A percentile compares a stretch with the other conserved stretches of the same genome.
phyloP scores from a whole-genome alignment of 2,113 vertebrate species.

The Rhipidura dahli region DNA sequence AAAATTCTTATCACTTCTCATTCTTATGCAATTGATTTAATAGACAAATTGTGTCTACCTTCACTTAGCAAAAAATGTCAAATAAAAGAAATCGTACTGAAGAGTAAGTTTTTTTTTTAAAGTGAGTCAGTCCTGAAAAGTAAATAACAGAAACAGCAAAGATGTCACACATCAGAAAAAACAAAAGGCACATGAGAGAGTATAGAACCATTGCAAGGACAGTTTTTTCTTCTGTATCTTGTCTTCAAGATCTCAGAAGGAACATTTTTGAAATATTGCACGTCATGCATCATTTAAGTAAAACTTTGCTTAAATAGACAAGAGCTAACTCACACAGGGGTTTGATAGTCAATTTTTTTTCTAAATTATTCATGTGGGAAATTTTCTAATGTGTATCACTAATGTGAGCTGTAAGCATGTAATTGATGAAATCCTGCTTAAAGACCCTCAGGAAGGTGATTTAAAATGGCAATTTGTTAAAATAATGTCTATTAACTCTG shows the following conservation, averaged over 20 bases:
- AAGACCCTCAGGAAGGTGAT: conserved; percentile 63
- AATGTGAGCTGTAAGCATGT: conserved; percentile 66
- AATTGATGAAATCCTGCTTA: conserved; percentile 66
- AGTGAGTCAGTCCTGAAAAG: neutral
- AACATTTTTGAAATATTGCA: conserved; percentile 21
- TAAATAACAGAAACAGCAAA: neutral
- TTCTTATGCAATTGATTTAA: neutral
- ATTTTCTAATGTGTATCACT: conserved; percentile 64
- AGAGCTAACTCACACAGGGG: neutral
- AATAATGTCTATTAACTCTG: conserved; percentile 66
- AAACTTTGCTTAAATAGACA: conserved; percentile 37
- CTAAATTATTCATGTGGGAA: conserved; percentile 59
- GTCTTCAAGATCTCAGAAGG: neutral
- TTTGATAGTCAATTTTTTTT: conserved; percentile 21
- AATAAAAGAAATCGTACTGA: neutral
- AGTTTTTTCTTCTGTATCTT: neutral
- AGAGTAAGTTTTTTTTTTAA: neutral
- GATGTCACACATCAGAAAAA: neutral
- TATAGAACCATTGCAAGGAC: neutral
- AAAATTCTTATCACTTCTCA: neutral
- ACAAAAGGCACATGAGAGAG: neutral
- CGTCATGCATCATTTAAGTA: conserved; percentile 7
- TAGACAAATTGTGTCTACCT: neutral
- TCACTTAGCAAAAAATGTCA: neutral
- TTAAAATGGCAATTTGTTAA: conserved; percentile 70